Evolutionary conservation across 2,113 vertebrate species (phyloP), one percentile per base, ranked within the genome.

Genomic region (Anoplopoma fimbria): DNA sequence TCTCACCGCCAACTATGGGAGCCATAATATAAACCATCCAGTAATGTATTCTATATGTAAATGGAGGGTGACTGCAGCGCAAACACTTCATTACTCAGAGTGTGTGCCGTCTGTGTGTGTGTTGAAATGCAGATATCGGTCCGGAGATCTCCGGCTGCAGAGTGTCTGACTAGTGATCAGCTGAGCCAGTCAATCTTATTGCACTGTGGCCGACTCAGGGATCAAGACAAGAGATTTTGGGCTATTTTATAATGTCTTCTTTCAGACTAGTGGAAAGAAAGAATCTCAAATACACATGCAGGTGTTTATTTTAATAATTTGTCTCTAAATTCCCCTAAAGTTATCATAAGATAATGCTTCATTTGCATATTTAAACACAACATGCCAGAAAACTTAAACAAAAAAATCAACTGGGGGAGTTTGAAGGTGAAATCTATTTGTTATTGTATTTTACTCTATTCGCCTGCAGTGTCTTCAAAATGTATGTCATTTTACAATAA

Each of bases 11-110:
- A 83, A 82, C 70, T 74, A 70, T 73, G 76, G 78, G 64, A 74
- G 77, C 72, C 63, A 57, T 70, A 61, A 84, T 84, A 79, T 78
- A 89, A 90, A 90, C 63, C 79, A 86, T 85, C 83, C 82, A 68
- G 76, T 88, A 91, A 93, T 91, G 69, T 84, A 88, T 92, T 93
- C 86, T 84, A 64, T 90, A 90, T 93, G 89, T 84, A 89, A 92
- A 93, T 93, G 65, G 25, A 82, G 71, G 73, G 77, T 27, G 78
- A 71, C 82, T 79, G 74, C 84, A 71, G 83, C 81, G 76, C 60
- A 77, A 74, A 70, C 81, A 87, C 81, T 89, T 93, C 86, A 89
- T 91, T 91, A 89, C 77, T 79, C 79, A 76, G 88, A 88, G 81
- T 76, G 27, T 25, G 42, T 34, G 57, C 38, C 13, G 67, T 15